Evolutionary conservation across 2,797 vertebrate species (phyloP).

Genomic region (Perodicticus potto): DNA sequence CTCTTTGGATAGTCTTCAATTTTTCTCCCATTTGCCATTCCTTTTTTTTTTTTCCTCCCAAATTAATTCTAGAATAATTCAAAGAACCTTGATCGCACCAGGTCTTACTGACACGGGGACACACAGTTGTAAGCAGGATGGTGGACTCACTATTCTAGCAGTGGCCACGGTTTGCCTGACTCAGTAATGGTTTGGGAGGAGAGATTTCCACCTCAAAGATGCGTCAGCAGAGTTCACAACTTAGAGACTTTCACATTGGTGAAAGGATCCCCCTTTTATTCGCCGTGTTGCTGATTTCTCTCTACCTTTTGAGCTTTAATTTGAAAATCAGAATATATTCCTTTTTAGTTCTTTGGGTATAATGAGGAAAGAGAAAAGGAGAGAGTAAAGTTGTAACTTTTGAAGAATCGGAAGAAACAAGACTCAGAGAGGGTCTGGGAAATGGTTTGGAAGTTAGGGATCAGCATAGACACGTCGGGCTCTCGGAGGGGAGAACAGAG

Average conservation of each 20-base stretch:
- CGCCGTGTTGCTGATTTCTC: background rate
- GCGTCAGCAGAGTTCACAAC: background rate
- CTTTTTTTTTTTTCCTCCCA: background rate
- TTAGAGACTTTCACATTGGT: background rate
- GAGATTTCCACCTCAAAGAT: background rate
- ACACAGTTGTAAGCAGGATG: background rate
- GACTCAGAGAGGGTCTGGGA: background rate
- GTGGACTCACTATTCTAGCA: background rate
- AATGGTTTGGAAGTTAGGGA: background rate
- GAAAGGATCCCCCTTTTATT: background rate
- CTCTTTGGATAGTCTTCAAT: background rate
- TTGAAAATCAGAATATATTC: background rate
- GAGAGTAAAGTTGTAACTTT: background rate
- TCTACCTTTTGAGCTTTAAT: background rate
- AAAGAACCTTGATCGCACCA: background rate
- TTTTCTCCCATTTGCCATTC: background rate
- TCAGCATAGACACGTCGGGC: background rate
- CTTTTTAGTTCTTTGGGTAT: background rate
- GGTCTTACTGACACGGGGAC: background rate
- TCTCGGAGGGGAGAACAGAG: background rate
- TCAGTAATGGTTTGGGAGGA: background rate
- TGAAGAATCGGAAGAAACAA: background rate
- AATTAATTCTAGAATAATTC: slow-evolving; percentile 10
- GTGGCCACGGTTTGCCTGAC: background rate
- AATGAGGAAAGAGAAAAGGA: background rate